Evolutionary conservation across 2,797 vertebrate genomes (phyloP).

Genomic region (Enoplosus armatus): DNA sequence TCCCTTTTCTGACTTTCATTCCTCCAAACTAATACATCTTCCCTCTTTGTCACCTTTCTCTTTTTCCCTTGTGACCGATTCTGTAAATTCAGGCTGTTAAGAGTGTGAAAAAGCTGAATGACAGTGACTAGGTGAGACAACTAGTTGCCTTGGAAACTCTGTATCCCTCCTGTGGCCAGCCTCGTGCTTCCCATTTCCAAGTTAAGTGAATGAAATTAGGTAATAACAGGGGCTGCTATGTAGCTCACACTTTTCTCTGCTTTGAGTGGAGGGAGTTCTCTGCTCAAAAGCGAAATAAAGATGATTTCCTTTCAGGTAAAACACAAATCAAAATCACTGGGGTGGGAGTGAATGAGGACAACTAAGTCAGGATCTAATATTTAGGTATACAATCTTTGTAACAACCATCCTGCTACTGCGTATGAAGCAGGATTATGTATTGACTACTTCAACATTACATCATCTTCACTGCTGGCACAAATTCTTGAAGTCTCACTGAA

Average conservation of each 20-base stretch:
- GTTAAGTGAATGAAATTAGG: conserved; percentile 26
- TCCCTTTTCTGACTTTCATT: not conserved
- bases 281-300: not conserved
- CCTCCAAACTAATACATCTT: not conserved
- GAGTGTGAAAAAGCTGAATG: conserved; percentile 59
- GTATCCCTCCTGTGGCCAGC: conserved; percentile 17
- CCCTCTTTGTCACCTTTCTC: not conserved
- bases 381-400: not conserved
- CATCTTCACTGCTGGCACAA: too few relatives aligned
- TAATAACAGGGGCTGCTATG: not conserved
- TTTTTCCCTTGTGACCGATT: conserved; percentile 21
- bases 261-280: not conserved
- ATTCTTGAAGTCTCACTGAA: too few relatives aligned
- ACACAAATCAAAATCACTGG: not conserved
- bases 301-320: not conserved
- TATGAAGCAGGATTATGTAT: too few relatives aligned
- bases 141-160: conserved; percentile 58
- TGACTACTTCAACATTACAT: not conserved
- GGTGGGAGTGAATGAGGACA: not conserved
- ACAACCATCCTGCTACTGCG: not conserved
- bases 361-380: not conserved
- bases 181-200: conserved; percentile 34
- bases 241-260: not conserved
- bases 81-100: conserved; percentile 25
- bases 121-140: conserved; percentile 73